Evolutionary conservation across 2,888 invertebrate genomes (phyloP).

Genomic region (Pristionchus mayeri): DNA sequence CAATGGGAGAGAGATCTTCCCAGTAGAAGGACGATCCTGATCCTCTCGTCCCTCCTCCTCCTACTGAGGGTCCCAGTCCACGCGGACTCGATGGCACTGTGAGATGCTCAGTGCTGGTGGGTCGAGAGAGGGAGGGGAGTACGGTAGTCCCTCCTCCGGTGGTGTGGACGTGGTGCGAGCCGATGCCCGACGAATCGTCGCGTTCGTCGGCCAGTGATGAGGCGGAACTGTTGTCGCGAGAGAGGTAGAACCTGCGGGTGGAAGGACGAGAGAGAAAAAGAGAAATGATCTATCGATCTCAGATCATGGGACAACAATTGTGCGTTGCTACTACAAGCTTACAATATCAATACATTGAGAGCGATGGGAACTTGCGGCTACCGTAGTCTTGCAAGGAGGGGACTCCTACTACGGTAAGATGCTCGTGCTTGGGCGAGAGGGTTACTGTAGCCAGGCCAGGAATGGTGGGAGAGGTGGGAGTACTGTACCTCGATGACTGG

Average conservation of each 20-base stretch:
- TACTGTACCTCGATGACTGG: constrained; percentile 72
- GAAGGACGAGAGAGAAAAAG: not conserved
- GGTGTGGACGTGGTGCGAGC: not conserved
- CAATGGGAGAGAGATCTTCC: constrained; percentile 55
- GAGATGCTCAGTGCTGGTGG: constrained; percentile 35
- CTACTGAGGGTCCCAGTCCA: not conserved
- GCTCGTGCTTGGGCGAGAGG: not conserved
- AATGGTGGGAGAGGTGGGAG: not conserved
- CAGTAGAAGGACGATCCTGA: not conserved
- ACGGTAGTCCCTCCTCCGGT: not conserved
- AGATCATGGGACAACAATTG: not conserved
- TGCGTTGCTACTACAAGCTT: not conserved
- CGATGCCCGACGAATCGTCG: not conserved
- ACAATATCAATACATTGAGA: not conserved
- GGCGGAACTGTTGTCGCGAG: constrained; percentile 42
- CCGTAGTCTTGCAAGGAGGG: not conserved
- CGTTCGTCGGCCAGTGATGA: constrained; percentile 19
- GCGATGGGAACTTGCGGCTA: not conserved
- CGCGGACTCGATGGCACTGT: constrained; percentile 3
- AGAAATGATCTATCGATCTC: not conserved
- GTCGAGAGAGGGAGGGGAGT: constrained; percentile 22
- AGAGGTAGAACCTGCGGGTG: constrained; percentile 45
- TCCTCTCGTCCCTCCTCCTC: not conserved
- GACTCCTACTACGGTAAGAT: not conserved
- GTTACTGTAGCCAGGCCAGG: constrained; percentile 25